These are phyloP conservation scores for Podotricha telesiphe DNA, from an alignment of 2,888 invertebrate species.

Conservation along the genomic window DNA sequence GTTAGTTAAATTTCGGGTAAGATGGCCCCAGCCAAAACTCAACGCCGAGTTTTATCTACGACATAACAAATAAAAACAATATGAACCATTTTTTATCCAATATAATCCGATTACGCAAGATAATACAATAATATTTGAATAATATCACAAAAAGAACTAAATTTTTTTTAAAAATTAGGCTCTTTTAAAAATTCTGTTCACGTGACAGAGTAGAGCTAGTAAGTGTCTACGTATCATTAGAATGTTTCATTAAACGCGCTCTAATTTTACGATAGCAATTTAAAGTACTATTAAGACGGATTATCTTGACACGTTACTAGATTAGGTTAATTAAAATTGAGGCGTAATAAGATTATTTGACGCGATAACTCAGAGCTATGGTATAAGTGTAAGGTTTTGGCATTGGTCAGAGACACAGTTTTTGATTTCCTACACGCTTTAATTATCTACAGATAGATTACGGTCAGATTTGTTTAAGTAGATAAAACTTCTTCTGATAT, in stretches of 20 bases:
- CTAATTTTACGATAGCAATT: not conserved
- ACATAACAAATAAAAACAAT: too few species aligned
- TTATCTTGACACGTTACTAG: slow-evolving; percentile 11
- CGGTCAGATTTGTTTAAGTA: not conserved
- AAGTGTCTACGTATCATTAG: not conserved
- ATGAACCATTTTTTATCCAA: too few species aligned
- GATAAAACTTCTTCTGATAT: too few species aligned
- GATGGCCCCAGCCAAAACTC: too few species aligned
- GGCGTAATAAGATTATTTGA: slow-evolving; percentile 17
- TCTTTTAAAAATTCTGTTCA: too few species aligned
- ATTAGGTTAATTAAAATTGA: slow-evolving; percentile 24
- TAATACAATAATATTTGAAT: too few species aligned
- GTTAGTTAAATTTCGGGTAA: too few species aligned
- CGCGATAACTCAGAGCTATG: not conserved
- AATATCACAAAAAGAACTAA: too few species aligned
- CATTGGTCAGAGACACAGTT: not conserved
- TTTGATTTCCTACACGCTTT: not conserved
- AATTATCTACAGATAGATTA: not conserved
- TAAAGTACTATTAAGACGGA: not conserved
- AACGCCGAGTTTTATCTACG: too few species aligned
- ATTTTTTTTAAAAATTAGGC: too few species aligned
- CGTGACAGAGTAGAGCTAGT: too few species aligned
- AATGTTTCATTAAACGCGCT: not conserved
- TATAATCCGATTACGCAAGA: too few species aligned
- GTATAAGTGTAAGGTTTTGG: not conserved